A percentile compares a stretch with the other conserved stretches of the same genome.
phyloP scores from a whole-genome alignment of 2,888 invertebrate species.

The Eurois occulta region DNA sequence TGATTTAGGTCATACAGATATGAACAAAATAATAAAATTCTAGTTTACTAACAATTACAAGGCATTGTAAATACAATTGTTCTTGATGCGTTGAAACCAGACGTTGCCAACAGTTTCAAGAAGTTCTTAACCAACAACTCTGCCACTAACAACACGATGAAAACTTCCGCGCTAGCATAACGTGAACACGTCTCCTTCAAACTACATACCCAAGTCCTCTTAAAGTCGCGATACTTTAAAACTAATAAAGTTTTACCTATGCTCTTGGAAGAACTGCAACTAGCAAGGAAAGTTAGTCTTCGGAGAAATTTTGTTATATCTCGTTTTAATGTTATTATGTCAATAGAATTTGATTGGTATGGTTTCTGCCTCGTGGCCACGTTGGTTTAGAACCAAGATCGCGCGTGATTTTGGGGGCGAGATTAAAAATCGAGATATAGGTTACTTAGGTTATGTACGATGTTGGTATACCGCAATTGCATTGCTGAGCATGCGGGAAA shows the following conservation, averaged over 20 bases:
- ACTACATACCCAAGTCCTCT: slow-evolving; percentile 15
- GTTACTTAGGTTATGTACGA: not conserved
- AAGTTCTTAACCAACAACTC: slow-evolving; percentile 21
- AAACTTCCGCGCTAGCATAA: slow-evolving; percentile 18
- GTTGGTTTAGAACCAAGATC: not conserved
- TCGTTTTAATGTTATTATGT: not conserved
- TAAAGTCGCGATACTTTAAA: slow-evolving; percentile 25
- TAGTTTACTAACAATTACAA: not conserved
- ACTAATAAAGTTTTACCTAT: slow-evolving; percentile 35
- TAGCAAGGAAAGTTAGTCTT: slow-evolving; percentile 23
- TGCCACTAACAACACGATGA: slow-evolving; percentile 10
- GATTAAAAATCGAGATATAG: not conserved
- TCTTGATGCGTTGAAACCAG: slow-evolving; percentile 18
- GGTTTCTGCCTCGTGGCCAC: not conserved
- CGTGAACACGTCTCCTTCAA: slow-evolving; percentile 16
- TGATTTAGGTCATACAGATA: not conserved
- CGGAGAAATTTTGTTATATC: not conserved
- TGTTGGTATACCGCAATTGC: too few species aligned
- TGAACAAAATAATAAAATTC: not conserved
- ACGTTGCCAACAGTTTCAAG: slow-evolving; percentile 11
- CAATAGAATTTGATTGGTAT: not conserved
- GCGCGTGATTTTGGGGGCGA: not conserved
- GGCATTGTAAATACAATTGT: not conserved
- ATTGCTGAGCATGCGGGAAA: too few species aligned
- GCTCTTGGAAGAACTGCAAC: slow-evolving; percentile 26